Percentiles rank a stretch among this genome's conserved stretches.
Evolutionary conservation across 2,113 vertebrate species (phyloP).

Genomic region (Galeopterus variegatus): DNA sequence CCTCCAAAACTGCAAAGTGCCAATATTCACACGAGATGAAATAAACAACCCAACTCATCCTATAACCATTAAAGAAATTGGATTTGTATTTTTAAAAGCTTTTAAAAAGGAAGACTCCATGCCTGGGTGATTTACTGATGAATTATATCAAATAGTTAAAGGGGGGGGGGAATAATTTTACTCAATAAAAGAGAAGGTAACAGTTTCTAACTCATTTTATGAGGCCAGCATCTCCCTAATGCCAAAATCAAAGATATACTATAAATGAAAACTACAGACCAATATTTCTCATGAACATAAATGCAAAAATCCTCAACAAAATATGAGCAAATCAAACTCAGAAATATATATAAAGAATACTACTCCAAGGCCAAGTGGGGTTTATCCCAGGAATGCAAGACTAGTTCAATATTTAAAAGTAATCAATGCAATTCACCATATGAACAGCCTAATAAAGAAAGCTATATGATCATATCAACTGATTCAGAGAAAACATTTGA

Average conservation of each 20-base stretch:
- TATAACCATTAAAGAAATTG: background rate
- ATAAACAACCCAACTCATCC: background rate
- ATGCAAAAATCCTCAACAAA: slow-evolving; percentile 6
- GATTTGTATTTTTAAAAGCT: background rate
- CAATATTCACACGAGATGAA: background rate
- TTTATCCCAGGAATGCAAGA: background rate
- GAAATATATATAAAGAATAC: background rate
- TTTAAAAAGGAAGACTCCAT: background rate
- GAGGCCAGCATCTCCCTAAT: background rate
- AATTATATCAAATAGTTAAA: background rate
- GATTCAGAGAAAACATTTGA: background rate
- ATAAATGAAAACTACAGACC: background rate
- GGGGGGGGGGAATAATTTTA: background rate
- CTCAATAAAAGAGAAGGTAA: background rate
- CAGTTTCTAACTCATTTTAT: background rate
- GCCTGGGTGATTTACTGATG: background rate
- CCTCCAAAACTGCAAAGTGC: background rate
- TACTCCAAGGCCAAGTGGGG: background rate
- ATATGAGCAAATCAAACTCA: background rate
- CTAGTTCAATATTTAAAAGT: background rate
- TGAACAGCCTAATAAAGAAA: background rate
- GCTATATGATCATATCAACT: background rate
- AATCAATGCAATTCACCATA: background rate
- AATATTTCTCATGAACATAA: background rate
- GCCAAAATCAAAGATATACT: background rate